Evolutionary conservation across 2,113 vertebrate species (phyloP).

Genomic region (Otolemur garnettii): DNA sequence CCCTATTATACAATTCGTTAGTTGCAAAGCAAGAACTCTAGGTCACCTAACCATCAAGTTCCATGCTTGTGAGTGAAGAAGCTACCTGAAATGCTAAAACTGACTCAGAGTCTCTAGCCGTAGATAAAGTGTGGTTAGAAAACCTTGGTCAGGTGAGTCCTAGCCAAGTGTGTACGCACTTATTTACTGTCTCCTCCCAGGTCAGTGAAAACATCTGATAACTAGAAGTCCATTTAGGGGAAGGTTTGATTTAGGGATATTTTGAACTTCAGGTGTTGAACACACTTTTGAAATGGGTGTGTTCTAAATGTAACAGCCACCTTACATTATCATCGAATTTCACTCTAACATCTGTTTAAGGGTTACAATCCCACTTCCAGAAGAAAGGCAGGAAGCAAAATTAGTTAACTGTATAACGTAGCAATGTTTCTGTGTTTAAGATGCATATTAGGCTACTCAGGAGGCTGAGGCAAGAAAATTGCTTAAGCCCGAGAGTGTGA

Average conservation of each 20-base stretch:
- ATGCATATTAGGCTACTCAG: not conserved
- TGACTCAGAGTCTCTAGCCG: not conserved
- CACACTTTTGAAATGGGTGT: not conserved
- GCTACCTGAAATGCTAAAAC: slow-evolving; percentile 24
- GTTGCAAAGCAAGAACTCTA: slow-evolving; percentile 33
- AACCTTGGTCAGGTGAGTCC: slow-evolving; percentile 9
- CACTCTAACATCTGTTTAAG: slow-evolving; percentile 4
- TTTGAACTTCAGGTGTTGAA: not conserved
- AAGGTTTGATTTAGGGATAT: not conserved
- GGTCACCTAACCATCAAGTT: not conserved
- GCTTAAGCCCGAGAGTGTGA: no score
- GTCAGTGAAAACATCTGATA: slow-evolving; percentile 33
- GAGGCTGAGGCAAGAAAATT: no score
- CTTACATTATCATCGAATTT: slow-evolving; percentile 36
- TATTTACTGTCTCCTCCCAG: slow-evolving; percentile 42
- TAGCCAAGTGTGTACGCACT: not conserved
- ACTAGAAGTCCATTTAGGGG: slow-evolving; percentile 26
- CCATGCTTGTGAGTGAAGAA: not conserved
- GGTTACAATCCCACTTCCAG: slow-evolving; percentile 29
- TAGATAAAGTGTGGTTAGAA: slow-evolving; percentile 28
- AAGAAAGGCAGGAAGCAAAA: slow-evolving; percentile 18
- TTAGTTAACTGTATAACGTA: not conserved
- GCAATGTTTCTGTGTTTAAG: slow-evolving; percentile 25
- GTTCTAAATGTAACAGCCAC: not conserved
- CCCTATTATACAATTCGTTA: not conserved